Conservation (phyloP, 2,797 vertebrate genomes). For the Mus caroli region DNA sequence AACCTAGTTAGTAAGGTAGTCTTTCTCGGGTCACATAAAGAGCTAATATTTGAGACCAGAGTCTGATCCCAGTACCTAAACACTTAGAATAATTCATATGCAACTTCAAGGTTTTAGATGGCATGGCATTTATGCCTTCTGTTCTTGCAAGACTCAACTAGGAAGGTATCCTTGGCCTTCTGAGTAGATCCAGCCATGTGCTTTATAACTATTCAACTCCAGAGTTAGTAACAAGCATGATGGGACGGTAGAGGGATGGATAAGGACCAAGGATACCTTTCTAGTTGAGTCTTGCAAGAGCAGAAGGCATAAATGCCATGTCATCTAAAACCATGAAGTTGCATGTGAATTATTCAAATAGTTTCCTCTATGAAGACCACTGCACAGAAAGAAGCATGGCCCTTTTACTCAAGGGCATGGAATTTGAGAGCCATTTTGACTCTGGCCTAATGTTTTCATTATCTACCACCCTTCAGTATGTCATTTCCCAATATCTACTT, state of each 20-base stretch:
- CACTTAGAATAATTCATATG: background rate
- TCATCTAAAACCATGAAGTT: background rate
- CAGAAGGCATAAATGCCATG: background rate
- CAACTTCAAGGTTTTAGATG: background rate
- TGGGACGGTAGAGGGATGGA: no score
- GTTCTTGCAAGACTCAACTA: background rate
- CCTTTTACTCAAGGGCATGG: background rate
- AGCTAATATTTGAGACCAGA: conserved; percentile 16
- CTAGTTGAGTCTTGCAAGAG: background rate
- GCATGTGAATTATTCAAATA: background rate
- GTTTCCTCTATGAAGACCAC: background rate
- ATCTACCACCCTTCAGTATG: background rate
- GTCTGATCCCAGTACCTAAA: conserved; percentile 14
- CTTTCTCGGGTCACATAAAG: background rate
- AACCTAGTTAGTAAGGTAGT: background rate
- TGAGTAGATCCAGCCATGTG: no score
- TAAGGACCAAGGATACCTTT: background rate
- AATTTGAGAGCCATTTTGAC: conserved; percentile 33
- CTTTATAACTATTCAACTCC: no score
- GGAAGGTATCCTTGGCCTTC: background rate
- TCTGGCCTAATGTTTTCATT: conserved; percentile 30
- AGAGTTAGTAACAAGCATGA: no score
- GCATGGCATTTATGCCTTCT: background rate
- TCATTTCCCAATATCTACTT: background rate
- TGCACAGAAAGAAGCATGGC: background rate